These are phyloP conservation scores for Caenorhabditis sp. DNA, from an alignment of 2,888 invertebrate genomes.

Conservation along the genomic window DNA sequence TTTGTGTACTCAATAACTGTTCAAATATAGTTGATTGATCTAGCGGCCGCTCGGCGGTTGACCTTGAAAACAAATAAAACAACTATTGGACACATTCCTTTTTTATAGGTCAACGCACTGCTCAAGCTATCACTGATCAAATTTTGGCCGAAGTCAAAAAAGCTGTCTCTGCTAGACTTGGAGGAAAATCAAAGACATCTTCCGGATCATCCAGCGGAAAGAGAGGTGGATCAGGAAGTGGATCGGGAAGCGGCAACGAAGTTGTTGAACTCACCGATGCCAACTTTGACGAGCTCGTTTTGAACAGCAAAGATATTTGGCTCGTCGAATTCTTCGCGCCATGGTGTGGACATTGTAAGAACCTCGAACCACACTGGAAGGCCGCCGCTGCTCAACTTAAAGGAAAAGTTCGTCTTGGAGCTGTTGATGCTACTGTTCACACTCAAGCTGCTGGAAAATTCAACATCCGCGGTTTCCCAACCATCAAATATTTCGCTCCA, in stretches of 20 bases:
- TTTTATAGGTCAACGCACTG: constrained; percentile 76
- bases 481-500: constrained; percentile 81
- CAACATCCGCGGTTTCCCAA: constrained; percentile 89
- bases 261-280: constrained; percentile 93
- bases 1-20: constrained; percentile 37
- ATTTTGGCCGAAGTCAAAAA: constrained; percentile 82
- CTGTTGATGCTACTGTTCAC: constrained; percentile 93
- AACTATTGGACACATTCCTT: neutral
- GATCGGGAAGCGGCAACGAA: constrained; percentile 70
- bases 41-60: constrained; percentile 13
- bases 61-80: constrained; percentile 5
- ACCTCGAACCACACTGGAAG: constrained; percentile 93
- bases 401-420: constrained; percentile 86
- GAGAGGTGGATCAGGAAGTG: constrained; percentile 38
- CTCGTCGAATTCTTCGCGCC: constrained; percentile 94
- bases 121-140: constrained; percentile 85
- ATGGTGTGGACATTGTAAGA: constrained; percentile 93
- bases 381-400: constrained; percentile 91
- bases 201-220: constrained; percentile 21
- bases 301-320: constrained; percentile 94
- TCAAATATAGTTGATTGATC: constrained; percentile 1
- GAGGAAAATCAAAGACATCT: constrained; percentile 49
- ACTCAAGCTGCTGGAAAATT: constrained; percentile 83
- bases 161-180: constrained; percentile 70
- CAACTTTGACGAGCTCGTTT: constrained; percentile 90